A percentile compares a stretch with the other conserved stretches of the same genome.
Evolutionary conservation across 1,140 invertebrate species (phyloP).

Genomic region (Drosophila trapezifrons): DNA sequence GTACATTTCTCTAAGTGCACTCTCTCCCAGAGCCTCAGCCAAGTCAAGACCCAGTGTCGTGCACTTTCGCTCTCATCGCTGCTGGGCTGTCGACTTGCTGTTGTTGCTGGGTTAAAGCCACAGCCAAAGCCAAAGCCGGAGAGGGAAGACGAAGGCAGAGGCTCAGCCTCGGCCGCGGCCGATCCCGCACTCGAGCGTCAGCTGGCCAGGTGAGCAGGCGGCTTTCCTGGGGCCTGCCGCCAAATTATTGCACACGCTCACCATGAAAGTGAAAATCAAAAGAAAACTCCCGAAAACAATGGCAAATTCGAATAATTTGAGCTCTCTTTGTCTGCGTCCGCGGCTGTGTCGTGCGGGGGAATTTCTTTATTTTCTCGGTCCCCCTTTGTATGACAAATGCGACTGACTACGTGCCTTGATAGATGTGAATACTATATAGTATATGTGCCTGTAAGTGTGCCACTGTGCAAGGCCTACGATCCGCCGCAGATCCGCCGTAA

Average conservation of each 20-base stretch:
- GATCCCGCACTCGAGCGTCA: constrained; percentile 60
- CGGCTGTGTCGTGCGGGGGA: constrained; percentile 37
- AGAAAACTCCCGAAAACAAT: constrained; percentile 68
- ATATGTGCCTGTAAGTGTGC: constrained; percentile 50
- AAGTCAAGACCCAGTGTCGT: constrained; percentile 59
- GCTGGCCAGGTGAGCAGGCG: constrained; percentile 67
- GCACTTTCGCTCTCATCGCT: constrained; percentile 77
- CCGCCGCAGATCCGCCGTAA: constrained; percentile 39
- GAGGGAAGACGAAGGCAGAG: not conserved
- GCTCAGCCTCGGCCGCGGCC: not conserved
- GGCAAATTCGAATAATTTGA: constrained; percentile 80
- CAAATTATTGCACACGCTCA: constrained; percentile 66
- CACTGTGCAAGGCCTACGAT: constrained; percentile 55
- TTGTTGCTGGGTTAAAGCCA: constrained; percentile 15
- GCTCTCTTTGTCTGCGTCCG: constrained; percentile 54
- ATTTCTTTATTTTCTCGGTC: constrained; percentile 25
- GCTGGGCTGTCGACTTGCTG: constrained; percentile 28
- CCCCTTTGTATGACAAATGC: constrained; percentile 50
- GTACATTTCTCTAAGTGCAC: not conserved
- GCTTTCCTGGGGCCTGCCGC: constrained; percentile 41
- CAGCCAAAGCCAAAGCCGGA: not conserved
- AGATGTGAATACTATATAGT: constrained; percentile 56
- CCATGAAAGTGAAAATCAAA: constrained; percentile 73
- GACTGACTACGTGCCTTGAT: constrained; percentile 34
- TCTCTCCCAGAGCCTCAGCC: constrained; percentile 18